Conservation (phyloP, 1,140 invertebrate species). For the Drosophila nannoptera region DNA sequence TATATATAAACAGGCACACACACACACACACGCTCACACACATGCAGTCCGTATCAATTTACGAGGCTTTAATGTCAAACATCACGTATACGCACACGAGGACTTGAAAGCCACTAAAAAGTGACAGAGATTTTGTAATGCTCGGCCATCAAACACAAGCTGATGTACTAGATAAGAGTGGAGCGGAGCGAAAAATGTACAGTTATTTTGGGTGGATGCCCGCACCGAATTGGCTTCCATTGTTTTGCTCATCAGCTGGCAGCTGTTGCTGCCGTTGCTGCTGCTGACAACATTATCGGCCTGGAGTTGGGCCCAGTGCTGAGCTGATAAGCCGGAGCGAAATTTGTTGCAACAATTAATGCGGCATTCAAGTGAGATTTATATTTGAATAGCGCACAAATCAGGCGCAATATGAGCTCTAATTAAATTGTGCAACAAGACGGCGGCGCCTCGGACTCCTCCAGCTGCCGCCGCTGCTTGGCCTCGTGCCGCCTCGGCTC, state of each 20-base stretch:
- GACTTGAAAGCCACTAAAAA: neutral
- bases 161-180: conserved; percentile 5
- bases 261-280: neutral
- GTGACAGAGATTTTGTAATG: neutral
- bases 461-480: neutral
- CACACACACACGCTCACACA: neutral
- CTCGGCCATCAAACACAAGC: neutral
- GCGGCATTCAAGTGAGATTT: conserved; percentile 55
- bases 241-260: conserved; percentile 3
- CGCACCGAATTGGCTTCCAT: conserved; percentile 21
- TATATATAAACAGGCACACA: neutral
- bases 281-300: conserved; percentile 34
- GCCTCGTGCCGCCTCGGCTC: neutral
- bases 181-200: neutral
- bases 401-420: conserved; percentile 43
- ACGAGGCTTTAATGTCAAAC: conserved; percentile 11
- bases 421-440: conserved; percentile 61
- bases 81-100: conserved; percentile 8
- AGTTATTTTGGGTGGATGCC: conserved; percentile 7
- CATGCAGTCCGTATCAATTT: conserved; percentile 7
- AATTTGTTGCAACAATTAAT: conserved; percentile 68
- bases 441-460: neutral
- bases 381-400: conserved; percentile 64
- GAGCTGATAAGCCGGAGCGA: neutral
- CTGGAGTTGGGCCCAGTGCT: conserved; percentile 15